These are phyloP conservation scores for Aphaenogaster floridana DNA, from an alignment of 1,140 invertebrate genomes.

Conservation along the genomic window DNA sequence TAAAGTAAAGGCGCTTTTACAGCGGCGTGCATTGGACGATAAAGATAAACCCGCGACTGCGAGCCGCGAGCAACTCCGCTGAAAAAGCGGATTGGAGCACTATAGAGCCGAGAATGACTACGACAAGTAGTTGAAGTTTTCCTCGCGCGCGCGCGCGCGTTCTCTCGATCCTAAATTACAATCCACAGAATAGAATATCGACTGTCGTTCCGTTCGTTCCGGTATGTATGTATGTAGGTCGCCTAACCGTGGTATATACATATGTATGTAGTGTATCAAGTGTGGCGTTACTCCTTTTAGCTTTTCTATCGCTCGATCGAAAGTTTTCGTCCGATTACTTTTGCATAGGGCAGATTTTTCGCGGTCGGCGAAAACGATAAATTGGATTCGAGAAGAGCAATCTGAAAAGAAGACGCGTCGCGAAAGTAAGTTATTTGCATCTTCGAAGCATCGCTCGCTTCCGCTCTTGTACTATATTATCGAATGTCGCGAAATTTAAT, in stretches of 20 bases:
- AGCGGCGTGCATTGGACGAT: not conserved
- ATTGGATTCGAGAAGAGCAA: not conserved
- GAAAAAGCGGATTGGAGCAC: not conserved
- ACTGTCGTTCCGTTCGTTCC: not conserved
- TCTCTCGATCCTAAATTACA: conserved; percentile 34
- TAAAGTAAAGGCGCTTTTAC: not conserved
- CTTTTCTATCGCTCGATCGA: conserved; percentile 13
- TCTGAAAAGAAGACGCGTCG: not conserved
- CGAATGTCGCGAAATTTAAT: not conserved
- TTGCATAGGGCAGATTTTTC: not conserved
- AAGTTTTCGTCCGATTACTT: not conserved
- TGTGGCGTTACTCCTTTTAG: conserved; percentile 9
- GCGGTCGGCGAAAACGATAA: not conserved
- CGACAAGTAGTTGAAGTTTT: not conserved
- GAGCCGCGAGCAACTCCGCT: no score
- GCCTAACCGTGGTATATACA: not conserved
- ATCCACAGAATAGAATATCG: conserved; percentile 8
- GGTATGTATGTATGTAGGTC: conserved; percentile 39
- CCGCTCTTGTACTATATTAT: not conserved
- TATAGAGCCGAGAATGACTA: not conserved
- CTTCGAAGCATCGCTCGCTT: not conserved
- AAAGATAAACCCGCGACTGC: not conserved
- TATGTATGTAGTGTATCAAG: not conserved
- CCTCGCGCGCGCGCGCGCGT: not conserved
- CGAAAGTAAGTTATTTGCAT: not conserved